Base-by-base conservation (phyloP, 2,888 invertebrate species). In the Chaetogeoica ovagalla region DNA sequence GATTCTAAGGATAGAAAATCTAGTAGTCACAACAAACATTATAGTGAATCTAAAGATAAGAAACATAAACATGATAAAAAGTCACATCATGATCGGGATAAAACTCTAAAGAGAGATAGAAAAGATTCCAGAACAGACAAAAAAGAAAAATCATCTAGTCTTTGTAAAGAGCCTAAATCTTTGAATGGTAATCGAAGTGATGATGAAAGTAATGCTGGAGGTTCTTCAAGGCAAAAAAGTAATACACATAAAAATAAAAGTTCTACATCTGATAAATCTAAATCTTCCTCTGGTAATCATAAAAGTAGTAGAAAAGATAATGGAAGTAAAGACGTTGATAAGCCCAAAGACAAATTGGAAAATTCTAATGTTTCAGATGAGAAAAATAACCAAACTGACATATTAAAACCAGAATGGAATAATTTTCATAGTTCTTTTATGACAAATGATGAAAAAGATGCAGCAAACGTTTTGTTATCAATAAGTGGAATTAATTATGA, bases 301-400 rank as follows among this genome's bases (percentile, higher is more conserved):
- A 79, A 71, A 79, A 79, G 55, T 63, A 70, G 37, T 71, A 70
- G 57, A 71, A 79, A 79, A 71, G 79, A 79, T 23, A 79, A 63
- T 63, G 55, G 63, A 39, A 71, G 55, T 79, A 79, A 79, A 71
- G 79, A 79, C 21, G 65, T 71, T 55, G 71, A 55, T 23, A 79
- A 65, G 55, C 23, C 62, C 55, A 79, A 79, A 63, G 71, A 79
- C 4, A 79, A 71, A 63, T 66, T 59, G 0, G 52, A 70, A 4
- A 77, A 43, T 75, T 66, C 52, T 77, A 13, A 43, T 9, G 62
- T 13, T 48, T 23, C 59, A 2, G 6, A 48, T 0, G 43, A 59
- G 0, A 30, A 68, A 59, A 30, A 59, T 21, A 19, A 57, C 21
- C 15, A 21, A 21, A 74, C 0, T 19, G 7, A 19, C 19, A 23